These are phyloP conservation scores for Erebia ligea DNA, from an alignment of 2,888 invertebrate genomes.

Conservation along the genomic window DNA sequence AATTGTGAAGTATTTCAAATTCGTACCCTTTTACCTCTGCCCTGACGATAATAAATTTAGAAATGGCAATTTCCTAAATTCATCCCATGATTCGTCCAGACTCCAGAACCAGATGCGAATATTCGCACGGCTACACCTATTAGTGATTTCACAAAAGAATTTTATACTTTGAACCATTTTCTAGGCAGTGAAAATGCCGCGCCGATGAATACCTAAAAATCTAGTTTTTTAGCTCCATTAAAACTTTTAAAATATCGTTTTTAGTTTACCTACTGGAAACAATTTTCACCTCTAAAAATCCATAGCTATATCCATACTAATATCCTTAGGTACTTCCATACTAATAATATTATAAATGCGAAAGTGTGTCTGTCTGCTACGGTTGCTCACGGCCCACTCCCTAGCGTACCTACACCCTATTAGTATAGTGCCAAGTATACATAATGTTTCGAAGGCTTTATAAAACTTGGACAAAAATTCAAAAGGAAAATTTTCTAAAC, in stretches of 20 bases:
- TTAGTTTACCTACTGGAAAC: background rate
- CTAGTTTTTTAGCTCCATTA: background rate
- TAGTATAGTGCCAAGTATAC: too few species aligned
- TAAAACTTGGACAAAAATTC: background rate
- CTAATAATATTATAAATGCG: too few species aligned
- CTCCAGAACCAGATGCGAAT: too few species aligned
- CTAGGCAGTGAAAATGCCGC: background rate
- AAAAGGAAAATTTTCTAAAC: background rate
- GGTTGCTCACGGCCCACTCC: too few species aligned
- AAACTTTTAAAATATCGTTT: background rate
- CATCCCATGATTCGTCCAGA: constrained; percentile 1
- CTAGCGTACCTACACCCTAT: too few species aligned
- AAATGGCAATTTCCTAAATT: background rate
- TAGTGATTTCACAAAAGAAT: background rate
- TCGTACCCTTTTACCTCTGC: background rate
- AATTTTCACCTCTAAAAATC: background rate
- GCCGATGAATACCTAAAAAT: background rate
- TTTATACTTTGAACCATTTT: background rate
- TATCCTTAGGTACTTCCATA: too few species aligned
- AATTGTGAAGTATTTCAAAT: background rate
- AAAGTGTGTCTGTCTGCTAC: too few species aligned
- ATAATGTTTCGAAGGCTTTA: background rate
- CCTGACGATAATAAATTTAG: background rate
- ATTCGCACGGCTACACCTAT: background rate
- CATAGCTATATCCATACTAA: too few species aligned